phyloP scores from a whole-genome alignment of 2,888 invertebrate genomes.

The Frankliniella fusca region DNA sequence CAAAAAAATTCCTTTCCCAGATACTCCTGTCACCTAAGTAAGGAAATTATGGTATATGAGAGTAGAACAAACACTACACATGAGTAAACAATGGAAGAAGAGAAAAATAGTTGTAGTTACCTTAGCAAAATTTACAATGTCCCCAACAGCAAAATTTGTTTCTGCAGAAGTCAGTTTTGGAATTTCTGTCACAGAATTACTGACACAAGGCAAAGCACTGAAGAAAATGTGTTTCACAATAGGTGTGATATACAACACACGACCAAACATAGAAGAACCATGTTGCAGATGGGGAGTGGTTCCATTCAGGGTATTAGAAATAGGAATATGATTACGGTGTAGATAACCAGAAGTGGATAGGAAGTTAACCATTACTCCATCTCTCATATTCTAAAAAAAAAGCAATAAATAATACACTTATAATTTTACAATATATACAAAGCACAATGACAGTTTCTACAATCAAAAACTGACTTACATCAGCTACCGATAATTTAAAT shows the following conservation, averaged over 20 bases:
- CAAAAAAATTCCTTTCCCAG: background rate
- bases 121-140: background rate
- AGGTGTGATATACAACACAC: background rate
- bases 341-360: background rate
- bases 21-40: background rate
- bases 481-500: background rate
- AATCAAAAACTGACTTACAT: background rate
- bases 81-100: background rate
- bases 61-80: background rate
- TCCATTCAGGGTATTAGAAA: background rate
- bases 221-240: background rate
- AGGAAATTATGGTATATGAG: background rate
- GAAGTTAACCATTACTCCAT: background rate
- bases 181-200: background rate
- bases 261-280: background rate
- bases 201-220: background rate
- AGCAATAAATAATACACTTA: background rate
- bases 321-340: slow-evolving; percentile 5
- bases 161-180: background rate
- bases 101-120: background rate
- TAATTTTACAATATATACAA: background rate
- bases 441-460: background rate
- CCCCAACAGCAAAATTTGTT: background rate
- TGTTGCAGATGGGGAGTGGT: background rate
- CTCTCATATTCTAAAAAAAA: background rate